A percentile compares a stretch with the other conserved stretches of the same genome.
Evolutionary conservation across 2,888 invertebrate species (phyloP).

Genomic region (Agonopterix arenella): DNA sequence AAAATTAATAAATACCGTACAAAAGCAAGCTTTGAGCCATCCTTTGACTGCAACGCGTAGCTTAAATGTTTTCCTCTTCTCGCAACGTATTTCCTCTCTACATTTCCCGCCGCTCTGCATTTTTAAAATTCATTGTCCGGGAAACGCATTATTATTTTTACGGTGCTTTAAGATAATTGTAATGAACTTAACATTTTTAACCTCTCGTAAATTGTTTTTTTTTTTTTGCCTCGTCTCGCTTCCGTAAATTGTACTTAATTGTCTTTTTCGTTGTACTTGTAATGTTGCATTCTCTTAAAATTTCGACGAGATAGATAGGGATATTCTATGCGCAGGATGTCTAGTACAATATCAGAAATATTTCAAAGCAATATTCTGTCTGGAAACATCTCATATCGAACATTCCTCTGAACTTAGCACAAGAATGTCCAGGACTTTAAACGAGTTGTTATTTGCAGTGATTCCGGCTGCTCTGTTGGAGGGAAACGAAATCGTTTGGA

Average conservation of each 20-base stretch:
- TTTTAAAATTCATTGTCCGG: slow-evolving; percentile 37
- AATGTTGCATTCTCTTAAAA: background rate
- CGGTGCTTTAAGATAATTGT: slow-evolving; percentile 28
- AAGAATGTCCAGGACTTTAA: slow-evolving; percentile 32
- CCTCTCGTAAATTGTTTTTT: slow-evolving; percentile 4
- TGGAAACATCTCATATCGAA: slow-evolving; percentile 26
- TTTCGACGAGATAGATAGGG: background rate
- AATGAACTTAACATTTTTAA: slow-evolving; percentile 19
- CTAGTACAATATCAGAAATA: background rate
- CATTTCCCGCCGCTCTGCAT: slow-evolving; percentile 27
- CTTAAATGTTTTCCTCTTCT: slow-evolving; percentile 34
- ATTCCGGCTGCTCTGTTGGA: slow-evolving; percentile 34
- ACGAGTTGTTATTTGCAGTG: slow-evolving; percentile 36
- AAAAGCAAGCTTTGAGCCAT: slow-evolving; percentile 19
- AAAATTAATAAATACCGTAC: slow-evolving; percentile 41
- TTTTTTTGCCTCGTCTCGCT: slow-evolving; percentile 3
- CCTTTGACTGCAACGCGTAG: slow-evolving; percentile 28
- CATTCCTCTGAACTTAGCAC: slow-evolving; percentile 33
- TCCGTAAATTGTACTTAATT: slow-evolving; percentile 8
- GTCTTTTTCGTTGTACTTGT: background rate
- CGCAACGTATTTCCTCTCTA: slow-evolving; percentile 19
- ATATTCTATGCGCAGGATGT: background rate
- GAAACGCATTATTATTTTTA: slow-evolving; percentile 34
- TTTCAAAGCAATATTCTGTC: slow-evolving; percentile 15
- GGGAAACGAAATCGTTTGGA: slow-evolving; percentile 26